phyloP scores from a whole-genome alignment of 1,140 invertebrate genomes.

The Diachasma alloeum region DNA sequence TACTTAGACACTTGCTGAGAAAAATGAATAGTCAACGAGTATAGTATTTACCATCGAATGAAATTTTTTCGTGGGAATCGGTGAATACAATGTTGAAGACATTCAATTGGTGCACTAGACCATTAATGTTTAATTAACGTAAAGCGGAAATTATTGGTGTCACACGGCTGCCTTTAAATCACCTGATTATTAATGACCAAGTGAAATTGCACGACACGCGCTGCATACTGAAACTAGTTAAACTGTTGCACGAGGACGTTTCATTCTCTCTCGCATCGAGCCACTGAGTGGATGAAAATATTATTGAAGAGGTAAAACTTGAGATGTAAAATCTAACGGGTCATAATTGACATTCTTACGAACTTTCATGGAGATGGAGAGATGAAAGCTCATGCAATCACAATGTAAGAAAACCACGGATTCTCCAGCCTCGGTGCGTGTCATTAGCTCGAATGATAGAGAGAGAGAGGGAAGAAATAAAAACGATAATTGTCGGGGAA shows the following conservation, averaged over 20 bases:
- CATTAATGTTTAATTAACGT: too few species aligned
- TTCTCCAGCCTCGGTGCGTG: not conserved
- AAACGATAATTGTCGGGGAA: not conserved
- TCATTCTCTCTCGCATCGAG: not conserved
- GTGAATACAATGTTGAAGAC: too few species aligned
- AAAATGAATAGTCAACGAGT: too few species aligned
- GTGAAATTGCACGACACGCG: too few species aligned
- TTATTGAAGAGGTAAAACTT: not conserved
- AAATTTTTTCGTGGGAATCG: too few species aligned
- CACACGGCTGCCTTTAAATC: too few species aligned
- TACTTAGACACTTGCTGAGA: too few species aligned
- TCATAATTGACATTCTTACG: not conserved
- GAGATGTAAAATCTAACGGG: not conserved
- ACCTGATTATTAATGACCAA: too few species aligned
- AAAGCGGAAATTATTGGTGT: too few species aligned
- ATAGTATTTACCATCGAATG: too few species aligned
- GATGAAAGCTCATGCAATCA: not conserved
- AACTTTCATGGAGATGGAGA: not conserved
- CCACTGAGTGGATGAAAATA: not conserved
- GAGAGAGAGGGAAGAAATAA: not conserved
- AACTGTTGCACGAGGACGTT: not conserved
- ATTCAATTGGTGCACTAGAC: too few species aligned
- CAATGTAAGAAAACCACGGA: not conserved
- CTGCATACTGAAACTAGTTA: too few species aligned
- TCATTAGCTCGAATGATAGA: not conserved